These are phyloP conservation scores for Sebastes diploproa DNA, from an alignment of 2,797 vertebrate genomes.

Conservation along the genomic window DNA sequence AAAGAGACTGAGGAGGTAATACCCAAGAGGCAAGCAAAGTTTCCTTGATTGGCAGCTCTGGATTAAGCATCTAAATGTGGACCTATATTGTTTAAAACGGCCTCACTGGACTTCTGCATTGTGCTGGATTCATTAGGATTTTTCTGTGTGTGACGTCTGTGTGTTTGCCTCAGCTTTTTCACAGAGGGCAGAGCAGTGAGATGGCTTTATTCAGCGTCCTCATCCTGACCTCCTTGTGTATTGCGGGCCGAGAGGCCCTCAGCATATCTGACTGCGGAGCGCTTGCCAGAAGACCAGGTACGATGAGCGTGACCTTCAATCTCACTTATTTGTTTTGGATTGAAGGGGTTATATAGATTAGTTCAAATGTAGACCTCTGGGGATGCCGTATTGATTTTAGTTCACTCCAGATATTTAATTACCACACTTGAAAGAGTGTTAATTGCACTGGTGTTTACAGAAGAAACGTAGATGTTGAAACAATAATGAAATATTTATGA, in stretches of 20 bases:
- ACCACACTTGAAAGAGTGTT: background rate
- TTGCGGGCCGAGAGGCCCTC: constrained; percentile 69
- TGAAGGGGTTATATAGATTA: background rate
- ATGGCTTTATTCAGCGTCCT: constrained; percentile 70
- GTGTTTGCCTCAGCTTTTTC: constrained; percentile 51
- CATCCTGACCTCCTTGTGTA: constrained; percentile 61
- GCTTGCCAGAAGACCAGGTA: constrained; percentile 69
- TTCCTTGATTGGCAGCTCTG: constrained; percentile 13
- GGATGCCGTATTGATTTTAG: background rate
- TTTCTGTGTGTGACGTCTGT: constrained; percentile 35
- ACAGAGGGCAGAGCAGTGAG: constrained; percentile 51
- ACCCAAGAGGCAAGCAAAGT: background rate
- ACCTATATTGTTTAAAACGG: background rate
- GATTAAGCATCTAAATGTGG: constrained; percentile 26
- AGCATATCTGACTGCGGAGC: constrained; percentile 57
- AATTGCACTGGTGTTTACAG: background rate
- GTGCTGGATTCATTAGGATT: constrained; percentile 17
- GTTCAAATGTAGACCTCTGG: background rate
- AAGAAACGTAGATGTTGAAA: background rate
- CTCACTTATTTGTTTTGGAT: background rate
- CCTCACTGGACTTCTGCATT: constrained; percentile 16
- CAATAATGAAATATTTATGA: background rate
- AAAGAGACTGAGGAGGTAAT: constrained; percentile 51
- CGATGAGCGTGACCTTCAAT: background rate
- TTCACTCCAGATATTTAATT: constrained; percentile 6